These are phyloP conservation scores for Wasmannia auropunctata DNA, from an alignment of 1,140 invertebrate species.

Conservation along the genomic window DNA sequence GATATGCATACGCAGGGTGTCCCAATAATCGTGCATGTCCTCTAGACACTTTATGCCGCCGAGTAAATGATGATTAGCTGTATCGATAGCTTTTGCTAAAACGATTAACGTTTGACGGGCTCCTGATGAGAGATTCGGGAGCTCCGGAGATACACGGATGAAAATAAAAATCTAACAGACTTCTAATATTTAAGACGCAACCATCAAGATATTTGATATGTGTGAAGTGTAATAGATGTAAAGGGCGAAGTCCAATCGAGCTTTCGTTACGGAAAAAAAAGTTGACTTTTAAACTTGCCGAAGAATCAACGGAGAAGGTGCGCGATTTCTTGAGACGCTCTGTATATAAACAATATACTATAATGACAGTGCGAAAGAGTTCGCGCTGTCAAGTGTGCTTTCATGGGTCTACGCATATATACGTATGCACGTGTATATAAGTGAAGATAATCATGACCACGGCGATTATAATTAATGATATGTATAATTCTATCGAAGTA, in stretches of 20 bases:
- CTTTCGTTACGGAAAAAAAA: neutral
- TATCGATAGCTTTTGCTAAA: neutral
- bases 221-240: neutral
- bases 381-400: neutral
- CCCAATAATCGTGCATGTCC: neutral
- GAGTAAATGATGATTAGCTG: conserved; percentile 14
- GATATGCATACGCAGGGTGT: conserved; percentile 51
- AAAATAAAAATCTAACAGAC: neutral
- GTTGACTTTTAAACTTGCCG: neutral
- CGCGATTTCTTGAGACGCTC: conserved; percentile 24
- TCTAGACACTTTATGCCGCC: neutral
- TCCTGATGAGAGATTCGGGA: neutral
- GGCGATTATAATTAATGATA: conserved; percentile 74
- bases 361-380: neutral
- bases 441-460: conserved; percentile 72
- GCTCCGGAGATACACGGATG: neutral
- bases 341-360: neutral
- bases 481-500: conserved; percentile 73
- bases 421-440: conserved; percentile 72
- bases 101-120: neutral
- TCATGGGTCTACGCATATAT: conserved; percentile 67
- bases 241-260: neutral
- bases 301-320: neutral
- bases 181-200: neutral
- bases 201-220: conserved; percentile 11